These are phyloP conservation scores for Neoarius graeffei DNA, from an alignment of 2,113 vertebrate genomes.

Conservation along the genomic window DNA sequence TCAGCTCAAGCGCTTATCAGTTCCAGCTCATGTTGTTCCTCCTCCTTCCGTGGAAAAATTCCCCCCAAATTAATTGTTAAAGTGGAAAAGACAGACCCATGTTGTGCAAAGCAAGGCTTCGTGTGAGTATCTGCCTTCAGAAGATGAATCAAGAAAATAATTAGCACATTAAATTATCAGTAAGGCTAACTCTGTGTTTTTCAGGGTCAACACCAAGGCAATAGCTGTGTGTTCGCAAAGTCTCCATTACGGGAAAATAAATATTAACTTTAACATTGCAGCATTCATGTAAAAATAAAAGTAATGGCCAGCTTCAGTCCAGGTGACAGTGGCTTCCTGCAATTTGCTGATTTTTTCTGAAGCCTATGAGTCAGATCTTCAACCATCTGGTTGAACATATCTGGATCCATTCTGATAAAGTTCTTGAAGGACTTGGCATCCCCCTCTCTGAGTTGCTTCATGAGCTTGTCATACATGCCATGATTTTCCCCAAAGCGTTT, in stretches of 20 bases:
- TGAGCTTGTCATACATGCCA: too few species aligned
- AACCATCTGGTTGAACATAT: too few species aligned
- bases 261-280: not conserved
- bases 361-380: too few species aligned
- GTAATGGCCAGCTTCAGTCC: too few species aligned
- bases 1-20: not conserved
- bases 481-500: too few species aligned
- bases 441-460: too few species aligned
- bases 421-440: too few species aligned
- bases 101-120: not conserved
- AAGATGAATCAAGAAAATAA: not conserved
- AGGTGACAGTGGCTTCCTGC: too few species aligned
- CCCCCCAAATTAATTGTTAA: not conserved
- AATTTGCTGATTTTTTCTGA: too few species aligned
- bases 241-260: not conserved
- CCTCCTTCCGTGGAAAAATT: not conserved
- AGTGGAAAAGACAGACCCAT: not conserved
- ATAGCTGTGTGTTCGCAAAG: not conserved
- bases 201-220: slow-evolving; percentile 22
- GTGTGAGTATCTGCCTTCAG: not conserved
- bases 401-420: too few species aligned
- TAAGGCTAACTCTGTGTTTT: not conserved
- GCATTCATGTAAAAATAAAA: not conserved
- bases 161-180: not conserved
- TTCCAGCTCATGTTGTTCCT: not conserved